Evolutionary conservation across 1,140 invertebrate genomes (phyloP).

Genomic region (Littorina saxatilis): DNA sequence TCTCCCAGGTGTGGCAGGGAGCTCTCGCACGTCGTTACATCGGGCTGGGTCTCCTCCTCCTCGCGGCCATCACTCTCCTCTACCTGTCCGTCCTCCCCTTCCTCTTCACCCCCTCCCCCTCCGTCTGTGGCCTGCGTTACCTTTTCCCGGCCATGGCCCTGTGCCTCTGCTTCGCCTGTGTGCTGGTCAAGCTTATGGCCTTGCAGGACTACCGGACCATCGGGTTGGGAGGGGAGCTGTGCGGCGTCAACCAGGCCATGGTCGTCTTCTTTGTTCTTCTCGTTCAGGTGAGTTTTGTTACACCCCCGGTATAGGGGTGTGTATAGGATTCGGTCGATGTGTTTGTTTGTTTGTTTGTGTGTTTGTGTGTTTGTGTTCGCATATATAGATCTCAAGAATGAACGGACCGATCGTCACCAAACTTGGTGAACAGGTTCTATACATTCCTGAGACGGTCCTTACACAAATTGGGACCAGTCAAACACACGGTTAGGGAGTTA

Average conservation of each 20-base stretch:
- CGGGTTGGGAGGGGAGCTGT: constrained; percentile 80
- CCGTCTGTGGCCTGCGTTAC: constrained; percentile 77
- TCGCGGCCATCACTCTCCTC: constrained; percentile 76
- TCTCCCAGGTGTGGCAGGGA: constrained; percentile 76
- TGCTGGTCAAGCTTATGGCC: constrained; percentile 79
- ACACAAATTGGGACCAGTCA: too few relatives aligned
- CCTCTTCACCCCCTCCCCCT: constrained; percentile 75
- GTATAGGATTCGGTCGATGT: too few relatives aligned
- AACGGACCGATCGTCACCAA: too few relatives aligned
- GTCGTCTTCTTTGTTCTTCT: constrained; percentile 78
- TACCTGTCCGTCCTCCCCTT: constrained; percentile 79
- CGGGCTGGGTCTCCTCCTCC: constrained; percentile 77
- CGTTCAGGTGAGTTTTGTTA: constrained; percentile 73
- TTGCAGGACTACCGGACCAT: constrained; percentile 79
- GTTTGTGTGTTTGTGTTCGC: too few relatives aligned
- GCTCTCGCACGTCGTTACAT: constrained; percentile 79
- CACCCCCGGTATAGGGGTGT: too few relatives aligned
- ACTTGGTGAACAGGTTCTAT: too few relatives aligned
- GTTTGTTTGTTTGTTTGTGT: too few relatives aligned
- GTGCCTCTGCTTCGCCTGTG: constrained; percentile 78
- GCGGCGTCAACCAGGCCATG: constrained; percentile 79
- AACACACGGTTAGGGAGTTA: too few relatives aligned
- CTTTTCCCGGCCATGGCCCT: constrained; percentile 78
- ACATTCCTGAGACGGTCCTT: too few relatives aligned
- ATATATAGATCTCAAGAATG: too few relatives aligned